Evolutionary conservation across 2,113 vertebrate genomes (phyloP).

Genomic region (Acrocephalus arundinaceus): DNA sequence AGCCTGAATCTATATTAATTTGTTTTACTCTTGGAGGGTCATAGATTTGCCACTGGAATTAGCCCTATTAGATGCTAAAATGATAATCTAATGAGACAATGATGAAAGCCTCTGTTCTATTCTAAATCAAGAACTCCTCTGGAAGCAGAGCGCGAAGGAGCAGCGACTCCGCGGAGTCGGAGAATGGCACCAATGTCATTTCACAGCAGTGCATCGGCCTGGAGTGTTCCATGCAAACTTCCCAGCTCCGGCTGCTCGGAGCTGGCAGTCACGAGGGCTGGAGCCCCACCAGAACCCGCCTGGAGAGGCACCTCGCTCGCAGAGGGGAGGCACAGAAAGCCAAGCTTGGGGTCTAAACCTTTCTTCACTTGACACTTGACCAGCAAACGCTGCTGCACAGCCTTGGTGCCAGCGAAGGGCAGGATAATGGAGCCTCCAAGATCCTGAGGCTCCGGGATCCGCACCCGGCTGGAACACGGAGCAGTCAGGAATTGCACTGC

Average conservation of each 20-base stretch:
- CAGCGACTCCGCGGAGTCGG: not conserved
- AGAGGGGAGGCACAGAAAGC: not conserved
- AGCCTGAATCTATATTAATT: constrained; percentile 54
- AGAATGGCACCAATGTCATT: not conserved
- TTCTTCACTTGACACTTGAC: not conserved
- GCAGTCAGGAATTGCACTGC: not conserved
- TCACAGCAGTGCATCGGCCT: not conserved
- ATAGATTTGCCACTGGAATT: constrained; percentile 48
- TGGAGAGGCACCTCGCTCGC: not conserved
- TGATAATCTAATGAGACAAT: constrained; percentile 36
- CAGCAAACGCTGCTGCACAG: not conserved
- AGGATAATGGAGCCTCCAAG: not conserved
- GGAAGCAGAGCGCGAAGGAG: not conserved
- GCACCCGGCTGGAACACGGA: not conserved
- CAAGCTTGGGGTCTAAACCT: not conserved
- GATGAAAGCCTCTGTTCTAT: constrained; percentile 26
- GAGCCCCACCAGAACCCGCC: not conserved
- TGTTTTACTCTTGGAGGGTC: constrained; percentile 44
- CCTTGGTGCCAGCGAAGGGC: not conserved
- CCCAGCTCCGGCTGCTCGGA: not conserved
- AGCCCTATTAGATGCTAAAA: constrained; percentile 32
- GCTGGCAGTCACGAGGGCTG: not conserved
- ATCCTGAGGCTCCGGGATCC: not conserved
- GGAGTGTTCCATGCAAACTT: not conserved
- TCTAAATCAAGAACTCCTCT: not conserved